Percentiles rank a stretch among this genome's conserved stretches.
These are phyloP conservation scores for Balearica regulorum DNA, from an alignment of 2,797 vertebrate species.

Conservation along the genomic window DNA sequence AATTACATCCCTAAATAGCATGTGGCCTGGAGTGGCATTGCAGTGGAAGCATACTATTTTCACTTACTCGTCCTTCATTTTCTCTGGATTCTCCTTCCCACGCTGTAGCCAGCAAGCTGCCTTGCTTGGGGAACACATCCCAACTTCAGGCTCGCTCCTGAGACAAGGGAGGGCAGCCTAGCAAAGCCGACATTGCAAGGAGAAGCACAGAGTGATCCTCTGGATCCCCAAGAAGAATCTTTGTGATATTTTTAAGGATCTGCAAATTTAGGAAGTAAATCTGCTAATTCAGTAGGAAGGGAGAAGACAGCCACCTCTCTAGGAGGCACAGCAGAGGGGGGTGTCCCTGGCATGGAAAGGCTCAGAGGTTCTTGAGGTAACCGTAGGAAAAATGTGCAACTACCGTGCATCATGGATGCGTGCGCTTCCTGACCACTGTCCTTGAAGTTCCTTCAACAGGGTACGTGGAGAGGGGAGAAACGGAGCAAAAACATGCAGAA, in stretches of 20 bases:
- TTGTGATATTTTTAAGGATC: neutral
- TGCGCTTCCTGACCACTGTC: neutral
- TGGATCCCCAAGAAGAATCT: neutral
- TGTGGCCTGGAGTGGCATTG: neutral
- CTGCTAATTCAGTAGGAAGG: neutral
- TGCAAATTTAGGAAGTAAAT: neutral
- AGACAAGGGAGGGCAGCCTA: neutral
- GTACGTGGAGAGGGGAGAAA: neutral
- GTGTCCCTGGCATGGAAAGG: neutral
- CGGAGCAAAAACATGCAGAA: neutral
- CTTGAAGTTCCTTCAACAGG: neutral
- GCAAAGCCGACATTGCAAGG: neutral
- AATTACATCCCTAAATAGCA: neutral
- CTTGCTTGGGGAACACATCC: neutral
- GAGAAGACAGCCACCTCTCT: neutral
- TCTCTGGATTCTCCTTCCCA: neutral
- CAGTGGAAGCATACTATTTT: neutral
- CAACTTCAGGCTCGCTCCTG: neutral
- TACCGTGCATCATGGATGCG: rapidly evolving
- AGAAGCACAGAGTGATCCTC: neutral
- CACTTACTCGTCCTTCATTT: neutral
- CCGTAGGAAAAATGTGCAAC: neutral
- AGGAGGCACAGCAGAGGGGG: neutral
- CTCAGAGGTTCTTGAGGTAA: neutral
- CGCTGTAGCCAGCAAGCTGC: neutral